Base-by-base conservation (phyloP, 2,113 vertebrate genomes). In the Catharus bicknelli region DNA sequence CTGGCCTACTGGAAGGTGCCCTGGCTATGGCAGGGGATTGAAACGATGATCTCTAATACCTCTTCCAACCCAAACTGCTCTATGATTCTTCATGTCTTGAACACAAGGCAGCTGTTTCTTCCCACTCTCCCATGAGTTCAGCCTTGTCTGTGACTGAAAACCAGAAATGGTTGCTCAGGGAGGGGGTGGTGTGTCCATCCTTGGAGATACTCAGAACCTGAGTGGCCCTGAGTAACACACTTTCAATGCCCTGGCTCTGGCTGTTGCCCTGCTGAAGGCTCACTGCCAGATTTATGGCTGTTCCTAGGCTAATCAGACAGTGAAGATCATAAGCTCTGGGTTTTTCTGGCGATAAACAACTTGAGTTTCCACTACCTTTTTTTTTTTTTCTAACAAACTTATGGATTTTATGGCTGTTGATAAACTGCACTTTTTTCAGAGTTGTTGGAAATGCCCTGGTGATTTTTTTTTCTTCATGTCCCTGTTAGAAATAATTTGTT, bases 211-310 rank as follows among this genome's bases (percentile, higher is more conserved):
- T 73, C 8, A 70, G 59, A 66, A 27, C 23, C 47, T 27, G 29
- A 43, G 12, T 2, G 4, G 13, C 30, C 11, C n/a, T 40, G 22
- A 62, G 45, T 26, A 58, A 27, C 23, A n/a, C 0, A 0, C 7
- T 79, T n/a, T 34, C 0, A 0, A 22, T 82, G 64, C 25, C 30
- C 57, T 36, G 42, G 63, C 45, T 50, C 14, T 1, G 5, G 40
- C 58, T 86, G 12, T 14, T 4, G 5, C 16, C 22, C 59, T 7
- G 30, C 36, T 53, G 73, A 77, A 40, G 32, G 25, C 21, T 27
- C 1, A 1, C 25, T 83, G 72, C 48, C 40, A 50, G 50, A 2
- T 0, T 50, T 62, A 34, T 6, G 2, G 19, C n/a, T 69, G 14
- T 30, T 69, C 32, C 40, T 42, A 43, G 48, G 9, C 30, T 80